phyloP scores from a whole-genome alignment of 1,140 invertebrate genomes.

The Orchestia grillus region DNA sequence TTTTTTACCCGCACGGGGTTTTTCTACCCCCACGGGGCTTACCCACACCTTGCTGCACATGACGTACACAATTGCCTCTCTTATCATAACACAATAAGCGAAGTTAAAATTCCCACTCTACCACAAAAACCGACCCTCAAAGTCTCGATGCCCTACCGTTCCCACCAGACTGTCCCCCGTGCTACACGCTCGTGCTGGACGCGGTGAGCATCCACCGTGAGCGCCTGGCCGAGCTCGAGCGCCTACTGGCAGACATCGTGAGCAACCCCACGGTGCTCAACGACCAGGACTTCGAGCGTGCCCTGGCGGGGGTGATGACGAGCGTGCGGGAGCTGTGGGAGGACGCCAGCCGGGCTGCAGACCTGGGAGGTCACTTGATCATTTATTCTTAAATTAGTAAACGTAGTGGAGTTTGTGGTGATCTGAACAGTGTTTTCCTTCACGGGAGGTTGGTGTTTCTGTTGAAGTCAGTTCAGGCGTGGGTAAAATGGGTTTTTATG shows the following conservation, averaged over 20 bases:
- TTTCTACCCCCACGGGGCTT: not conserved
- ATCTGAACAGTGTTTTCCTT: not conserved
- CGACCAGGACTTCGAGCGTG: slow-evolving; percentile 85
- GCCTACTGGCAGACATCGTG: slow-evolving; percentile 79
- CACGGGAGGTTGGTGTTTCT: not conserved
- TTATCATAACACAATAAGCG: not conserved
- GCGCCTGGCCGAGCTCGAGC: slow-evolving; percentile 81
- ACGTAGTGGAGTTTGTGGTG: not conserved
- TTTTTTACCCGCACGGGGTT: not conserved
- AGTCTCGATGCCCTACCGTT: not conserved
- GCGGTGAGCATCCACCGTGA: slow-evolving; percentile 84
- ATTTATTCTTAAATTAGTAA: not conserved
- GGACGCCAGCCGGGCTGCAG: slow-evolving; percentile 75
- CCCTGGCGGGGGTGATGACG: slow-evolving; percentile 80
- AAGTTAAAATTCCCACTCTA: not conserved
- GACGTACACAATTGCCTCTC: not conserved
- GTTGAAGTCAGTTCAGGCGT: too few species aligned
- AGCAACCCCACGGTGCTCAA: slow-evolving; percentile 85
- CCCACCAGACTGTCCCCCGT: slow-evolving; percentile 84
- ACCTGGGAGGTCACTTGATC: slow-evolving; percentile 74
- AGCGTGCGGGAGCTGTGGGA: slow-evolving; percentile 80
- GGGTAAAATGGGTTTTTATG: too few species aligned
- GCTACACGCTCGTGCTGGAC: slow-evolving; percentile 93
- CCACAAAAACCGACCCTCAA: not conserved
- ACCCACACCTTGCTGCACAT: not conserved